Evolutionary conservation across 2,888 invertebrate genomes (phyloP).

Genomic region (Lycia hirtaria): DNA sequence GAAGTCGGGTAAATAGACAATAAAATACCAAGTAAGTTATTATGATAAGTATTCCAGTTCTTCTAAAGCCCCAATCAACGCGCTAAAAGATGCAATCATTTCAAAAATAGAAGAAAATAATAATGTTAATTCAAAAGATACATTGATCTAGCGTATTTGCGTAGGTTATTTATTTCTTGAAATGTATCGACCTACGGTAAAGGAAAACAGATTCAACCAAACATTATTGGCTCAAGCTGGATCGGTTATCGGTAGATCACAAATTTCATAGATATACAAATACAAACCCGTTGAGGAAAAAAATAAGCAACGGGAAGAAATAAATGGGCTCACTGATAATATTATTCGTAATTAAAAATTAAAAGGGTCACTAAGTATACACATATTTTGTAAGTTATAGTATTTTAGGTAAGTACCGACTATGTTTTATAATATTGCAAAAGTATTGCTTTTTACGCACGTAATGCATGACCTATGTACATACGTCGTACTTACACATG

Average conservation of each 20-base stretch:
- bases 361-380: too few relatives aligned
- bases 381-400: too few relatives aligned
- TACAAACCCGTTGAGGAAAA: too few relatives aligned
- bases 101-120: constrained; percentile 6
- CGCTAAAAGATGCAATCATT: too few relatives aligned
- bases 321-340: too few relatives aligned
- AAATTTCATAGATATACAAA: too few relatives aligned
- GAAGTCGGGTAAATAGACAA: too few relatives aligned
- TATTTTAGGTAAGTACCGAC: background rate
- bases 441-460: background rate
- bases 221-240: constrained; percentile 37
- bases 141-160: constrained; percentile 9
- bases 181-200: constrained; percentile 21
- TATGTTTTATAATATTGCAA: background rate
- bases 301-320: too few relatives aligned
- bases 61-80: too few relatives aligned
- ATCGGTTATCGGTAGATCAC: background rate
- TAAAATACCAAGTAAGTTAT: too few relatives aligned
- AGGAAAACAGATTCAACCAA: constrained; percentile 21
- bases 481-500: constrained; percentile 18
- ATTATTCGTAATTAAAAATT: too few relatives aligned
- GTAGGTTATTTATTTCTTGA: constrained; percentile 11
- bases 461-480: background rate
- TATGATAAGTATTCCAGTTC: too few relatives aligned
- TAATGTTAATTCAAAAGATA: constrained; percentile 9